Conservation (phyloP, 2,888 invertebrate genomes). For the Cryptus viduatorius region DNA sequence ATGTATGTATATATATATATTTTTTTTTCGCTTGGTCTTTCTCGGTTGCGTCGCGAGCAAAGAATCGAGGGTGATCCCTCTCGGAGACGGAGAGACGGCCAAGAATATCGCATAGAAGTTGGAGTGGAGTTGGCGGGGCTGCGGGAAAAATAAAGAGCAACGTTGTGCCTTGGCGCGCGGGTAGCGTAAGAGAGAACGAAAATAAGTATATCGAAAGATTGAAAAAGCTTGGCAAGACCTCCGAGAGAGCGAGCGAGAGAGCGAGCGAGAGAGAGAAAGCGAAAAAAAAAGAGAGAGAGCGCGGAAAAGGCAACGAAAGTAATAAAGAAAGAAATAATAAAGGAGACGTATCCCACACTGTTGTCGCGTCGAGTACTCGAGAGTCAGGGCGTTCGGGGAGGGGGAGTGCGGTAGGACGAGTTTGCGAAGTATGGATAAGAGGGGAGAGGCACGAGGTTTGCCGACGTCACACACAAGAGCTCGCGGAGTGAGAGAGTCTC, state of each 20-base stretch:
- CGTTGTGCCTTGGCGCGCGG: constrained; percentile 50
- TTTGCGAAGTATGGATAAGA: constrained; percentile 39
- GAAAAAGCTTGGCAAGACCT: neutral
- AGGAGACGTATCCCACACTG: constrained; percentile 48
- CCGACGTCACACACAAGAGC: constrained; percentile 46
- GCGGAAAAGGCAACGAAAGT: constrained; percentile 36
- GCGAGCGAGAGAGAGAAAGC: constrained; percentile 44
- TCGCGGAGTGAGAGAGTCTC: constrained; percentile 4
- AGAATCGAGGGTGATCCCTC: constrained; percentile 53
- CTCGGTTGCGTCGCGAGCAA: constrained; percentile 35
- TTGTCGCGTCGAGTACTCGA: constrained; percentile 64
- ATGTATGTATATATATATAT: neutral
- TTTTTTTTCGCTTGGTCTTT: constrained; percentile 8
- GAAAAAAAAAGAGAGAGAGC: constrained; percentile 44
- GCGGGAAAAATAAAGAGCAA: constrained; percentile 52
- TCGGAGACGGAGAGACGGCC: constrained; percentile 62
- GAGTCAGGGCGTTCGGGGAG: constrained; percentile 53
- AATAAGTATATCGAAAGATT: constrained; percentile 13
- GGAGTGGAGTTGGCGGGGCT: constrained; percentile 58
- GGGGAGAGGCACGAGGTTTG: constrained; percentile 57
- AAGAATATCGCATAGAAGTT: constrained; percentile 53
- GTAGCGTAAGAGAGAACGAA: constrained; percentile 28
- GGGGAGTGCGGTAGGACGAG: constrained; percentile 36
- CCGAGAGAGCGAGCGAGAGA: neutral
- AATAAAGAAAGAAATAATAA: constrained; percentile 47